Conservation (phyloP, 2,113 vertebrate species). For the Phalacrocorax brasilianus region DNA sequence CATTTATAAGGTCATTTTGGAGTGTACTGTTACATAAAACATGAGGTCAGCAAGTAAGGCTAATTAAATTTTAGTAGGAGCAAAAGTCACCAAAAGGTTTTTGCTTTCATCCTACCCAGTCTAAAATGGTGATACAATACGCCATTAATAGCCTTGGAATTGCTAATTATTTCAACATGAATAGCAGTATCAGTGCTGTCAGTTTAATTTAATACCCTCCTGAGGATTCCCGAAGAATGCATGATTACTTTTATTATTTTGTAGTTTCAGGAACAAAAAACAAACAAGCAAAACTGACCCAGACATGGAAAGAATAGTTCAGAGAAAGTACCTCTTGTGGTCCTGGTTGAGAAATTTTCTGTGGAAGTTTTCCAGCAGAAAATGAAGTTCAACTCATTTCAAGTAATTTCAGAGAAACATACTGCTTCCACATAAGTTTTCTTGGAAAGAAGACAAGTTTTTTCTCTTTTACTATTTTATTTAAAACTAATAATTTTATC, state of each 20-base stretch:
- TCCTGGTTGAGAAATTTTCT: background rate
- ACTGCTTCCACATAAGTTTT: background rate
- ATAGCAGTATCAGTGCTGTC: slow-evolving; percentile 66
- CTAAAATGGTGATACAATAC: slow-evolving; percentile 73
- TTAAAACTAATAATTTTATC: background rate
- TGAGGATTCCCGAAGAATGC: slow-evolving; percentile 68
- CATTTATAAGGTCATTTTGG: slow-evolving; percentile 74
- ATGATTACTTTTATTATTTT: slow-evolving; percentile 68
- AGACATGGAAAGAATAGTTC: background rate
- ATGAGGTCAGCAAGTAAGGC: slow-evolving; percentile 77
- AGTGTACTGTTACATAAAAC: slow-evolving; percentile 79
- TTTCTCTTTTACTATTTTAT: background rate
- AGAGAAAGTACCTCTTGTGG: background rate
- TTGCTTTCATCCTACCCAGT: slow-evolving; percentile 72
- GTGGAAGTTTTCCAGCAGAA: background rate
- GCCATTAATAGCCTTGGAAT: slow-evolving; percentile 73
- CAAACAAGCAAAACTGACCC: background rate
- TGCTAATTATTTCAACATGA: slow-evolving; percentile 79
- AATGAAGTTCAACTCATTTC: background rate
- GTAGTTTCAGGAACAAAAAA: slow-evolving; percentile 34
- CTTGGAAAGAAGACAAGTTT: background rate
- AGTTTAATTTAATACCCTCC: slow-evolving; percentile 68
- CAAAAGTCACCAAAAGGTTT: slow-evolving; percentile 79
- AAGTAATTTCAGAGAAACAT: background rate
- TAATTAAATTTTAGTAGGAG: slow-evolving; percentile 82